These are phyloP conservation scores for Eilema griseolum DNA, from an alignment of 2,888 invertebrate species.

Conservation along the genomic window DNA sequence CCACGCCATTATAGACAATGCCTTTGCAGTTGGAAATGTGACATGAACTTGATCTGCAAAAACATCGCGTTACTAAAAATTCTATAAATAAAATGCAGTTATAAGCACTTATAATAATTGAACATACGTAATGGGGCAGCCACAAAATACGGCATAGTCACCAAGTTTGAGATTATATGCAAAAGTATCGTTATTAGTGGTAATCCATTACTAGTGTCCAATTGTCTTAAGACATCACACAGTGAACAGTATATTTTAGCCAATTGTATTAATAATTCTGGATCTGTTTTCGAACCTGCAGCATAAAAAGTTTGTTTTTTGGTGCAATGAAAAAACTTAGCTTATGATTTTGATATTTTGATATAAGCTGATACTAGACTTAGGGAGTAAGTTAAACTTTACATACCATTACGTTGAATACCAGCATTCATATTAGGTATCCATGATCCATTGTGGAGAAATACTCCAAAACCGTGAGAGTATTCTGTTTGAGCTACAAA, in stretches of 20 bases:
- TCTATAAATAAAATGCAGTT: neutral
- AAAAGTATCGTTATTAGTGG: neutral
- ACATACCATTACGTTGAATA: no score
- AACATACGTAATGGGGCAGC: neutral
- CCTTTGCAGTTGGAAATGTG: neutral
- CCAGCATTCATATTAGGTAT: no score
- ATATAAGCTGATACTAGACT: no score
- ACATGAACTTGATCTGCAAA: neutral
- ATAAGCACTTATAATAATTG: neutral
- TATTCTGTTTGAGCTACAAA: no score
- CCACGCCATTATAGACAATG: neutral
- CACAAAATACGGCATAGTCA: neutral
- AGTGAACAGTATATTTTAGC: conserved; percentile 3
- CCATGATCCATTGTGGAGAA: no score
- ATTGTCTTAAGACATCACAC: neutral
- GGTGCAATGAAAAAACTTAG: no score
- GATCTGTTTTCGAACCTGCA: neutral
- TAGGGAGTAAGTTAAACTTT: no score
- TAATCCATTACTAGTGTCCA: neutral
- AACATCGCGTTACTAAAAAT: neutral
- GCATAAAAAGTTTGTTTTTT: neutral
- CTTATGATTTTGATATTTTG: no score
- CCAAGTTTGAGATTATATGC: neutral
- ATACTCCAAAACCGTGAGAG: neutral
- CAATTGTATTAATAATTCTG: neutral